A percentile compares a stretch with the other conserved stretches of the same genome.
Conservation (phyloP, 2,797 vertebrate genomes). For the Sebastes umbrosus region DNA sequence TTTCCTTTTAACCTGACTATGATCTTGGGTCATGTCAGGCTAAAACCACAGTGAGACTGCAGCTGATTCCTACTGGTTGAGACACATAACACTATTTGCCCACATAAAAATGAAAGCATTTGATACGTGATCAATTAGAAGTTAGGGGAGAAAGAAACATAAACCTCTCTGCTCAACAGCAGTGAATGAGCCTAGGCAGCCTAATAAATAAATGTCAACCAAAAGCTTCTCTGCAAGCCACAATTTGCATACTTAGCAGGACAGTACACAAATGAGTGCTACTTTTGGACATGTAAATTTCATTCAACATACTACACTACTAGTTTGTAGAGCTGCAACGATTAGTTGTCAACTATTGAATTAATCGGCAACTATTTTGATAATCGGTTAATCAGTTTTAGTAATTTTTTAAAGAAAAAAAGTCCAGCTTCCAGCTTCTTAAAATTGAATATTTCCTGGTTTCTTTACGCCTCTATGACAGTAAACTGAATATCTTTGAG, state of each 20-base stretch:
- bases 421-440: too few relatives aligned
- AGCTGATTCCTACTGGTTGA: not conserved
- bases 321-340: too few relatives aligned
- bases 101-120: not conserved
- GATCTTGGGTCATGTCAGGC: not conserved
- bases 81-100: not conserved
- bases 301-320: not conserved
- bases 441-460: too few relatives aligned
- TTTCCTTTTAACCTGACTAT: not conserved
- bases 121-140: not conserved
- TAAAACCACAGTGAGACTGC: not conserved
- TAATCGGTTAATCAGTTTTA: too few relatives aligned
- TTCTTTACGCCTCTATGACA: too few relatives aligned
- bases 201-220: not conserved
- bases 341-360: too few relatives aligned
- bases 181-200: not conserved
- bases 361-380: too few relatives aligned
- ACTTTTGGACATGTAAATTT: not conserved
- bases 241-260: not conserved
- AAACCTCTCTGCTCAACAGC: not conserved
- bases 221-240: not conserved
- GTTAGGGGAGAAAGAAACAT: not conserved
- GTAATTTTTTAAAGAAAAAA: too few relatives aligned
- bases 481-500: too few relatives aligned
- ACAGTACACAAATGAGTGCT: not conserved